A percentile compares a stretch with the other conserved stretches of the same genome.
phyloP scores from a whole-genome alignment of 2,113 vertebrate species.

The Cephalopterus ornatus region DNA sequence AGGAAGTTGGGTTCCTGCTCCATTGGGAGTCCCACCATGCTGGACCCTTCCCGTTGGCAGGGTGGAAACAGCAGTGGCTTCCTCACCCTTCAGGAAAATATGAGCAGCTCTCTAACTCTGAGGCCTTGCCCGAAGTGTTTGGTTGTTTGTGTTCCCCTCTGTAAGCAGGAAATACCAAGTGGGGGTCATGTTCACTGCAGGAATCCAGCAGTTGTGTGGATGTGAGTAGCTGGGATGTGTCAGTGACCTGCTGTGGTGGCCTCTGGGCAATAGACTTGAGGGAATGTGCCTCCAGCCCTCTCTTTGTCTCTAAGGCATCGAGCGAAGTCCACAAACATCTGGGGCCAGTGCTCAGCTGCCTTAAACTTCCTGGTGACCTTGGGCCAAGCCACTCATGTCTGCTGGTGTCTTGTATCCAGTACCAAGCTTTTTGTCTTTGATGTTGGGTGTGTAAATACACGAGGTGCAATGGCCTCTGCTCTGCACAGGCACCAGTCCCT shows the following conservation, averaged over 20 bases:
- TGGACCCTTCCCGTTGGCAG: accelerated
- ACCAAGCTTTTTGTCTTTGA: background rate
- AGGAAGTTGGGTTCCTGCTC: accelerated
- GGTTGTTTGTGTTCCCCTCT: background rate
- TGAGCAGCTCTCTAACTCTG: accelerated
- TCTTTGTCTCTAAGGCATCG: background rate
- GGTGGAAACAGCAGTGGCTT: background rate
- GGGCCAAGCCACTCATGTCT: background rate
- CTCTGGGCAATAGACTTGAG: background rate
- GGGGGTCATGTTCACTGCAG: background rate
- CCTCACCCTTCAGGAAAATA: background rate
- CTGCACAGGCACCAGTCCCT: background rate
- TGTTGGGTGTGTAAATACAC: background rate
- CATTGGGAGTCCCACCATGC: background rate
- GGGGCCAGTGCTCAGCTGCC: background rate
- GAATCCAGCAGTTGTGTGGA: background rate
- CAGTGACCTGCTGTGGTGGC: background rate
- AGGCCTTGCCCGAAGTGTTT: background rate
- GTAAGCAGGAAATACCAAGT: conserved; percentile 29
- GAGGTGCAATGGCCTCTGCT: background rate
- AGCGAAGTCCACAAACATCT: background rate
- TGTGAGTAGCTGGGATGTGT: background rate
- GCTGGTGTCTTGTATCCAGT: background rate
- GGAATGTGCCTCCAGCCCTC: background rate
- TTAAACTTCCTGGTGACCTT: background rate